Conservation (phyloP, 2,113 vertebrate genomes). For the Riparia riparia region DNA sequence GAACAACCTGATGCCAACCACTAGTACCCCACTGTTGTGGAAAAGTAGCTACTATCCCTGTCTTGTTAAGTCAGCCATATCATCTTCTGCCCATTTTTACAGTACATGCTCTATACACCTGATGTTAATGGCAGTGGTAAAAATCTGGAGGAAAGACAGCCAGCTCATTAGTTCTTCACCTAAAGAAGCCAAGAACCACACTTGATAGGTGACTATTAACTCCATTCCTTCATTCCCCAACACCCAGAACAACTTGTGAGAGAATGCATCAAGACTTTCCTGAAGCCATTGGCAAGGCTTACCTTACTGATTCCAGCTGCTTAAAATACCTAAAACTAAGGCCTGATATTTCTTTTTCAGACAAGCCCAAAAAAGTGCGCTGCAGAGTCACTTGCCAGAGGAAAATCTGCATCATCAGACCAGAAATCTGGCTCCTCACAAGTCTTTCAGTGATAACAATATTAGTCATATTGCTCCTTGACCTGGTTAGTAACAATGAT, state of each 20-base stretch:
- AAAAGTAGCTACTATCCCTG: background rate
- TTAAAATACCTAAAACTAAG: background rate
- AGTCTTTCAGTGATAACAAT: background rate
- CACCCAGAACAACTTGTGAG: background rate
- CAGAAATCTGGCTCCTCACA: background rate
- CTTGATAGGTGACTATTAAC: background rate
- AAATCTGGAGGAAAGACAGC: background rate
- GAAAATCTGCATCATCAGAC: background rate
- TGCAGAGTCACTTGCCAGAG: background rate
- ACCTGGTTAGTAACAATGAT: background rate
- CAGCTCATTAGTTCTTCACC: background rate
- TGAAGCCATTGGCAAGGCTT: background rate
- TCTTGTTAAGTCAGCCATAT: background rate
- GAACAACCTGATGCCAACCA: background rate
- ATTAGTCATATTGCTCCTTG: background rate
- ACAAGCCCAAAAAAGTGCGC: background rate
- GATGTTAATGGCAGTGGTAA: background rate
- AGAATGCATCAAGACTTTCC: background rate
- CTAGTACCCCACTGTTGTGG: background rate
- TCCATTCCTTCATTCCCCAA: background rate
- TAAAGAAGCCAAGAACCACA: background rate
- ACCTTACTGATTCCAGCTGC: background rate
- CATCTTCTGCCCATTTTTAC: background rate
- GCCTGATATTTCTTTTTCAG: background rate
- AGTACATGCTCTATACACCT: background rate